Conservation (phyloP, 2,113 vertebrate species). For the Clarias magur region DNA sequence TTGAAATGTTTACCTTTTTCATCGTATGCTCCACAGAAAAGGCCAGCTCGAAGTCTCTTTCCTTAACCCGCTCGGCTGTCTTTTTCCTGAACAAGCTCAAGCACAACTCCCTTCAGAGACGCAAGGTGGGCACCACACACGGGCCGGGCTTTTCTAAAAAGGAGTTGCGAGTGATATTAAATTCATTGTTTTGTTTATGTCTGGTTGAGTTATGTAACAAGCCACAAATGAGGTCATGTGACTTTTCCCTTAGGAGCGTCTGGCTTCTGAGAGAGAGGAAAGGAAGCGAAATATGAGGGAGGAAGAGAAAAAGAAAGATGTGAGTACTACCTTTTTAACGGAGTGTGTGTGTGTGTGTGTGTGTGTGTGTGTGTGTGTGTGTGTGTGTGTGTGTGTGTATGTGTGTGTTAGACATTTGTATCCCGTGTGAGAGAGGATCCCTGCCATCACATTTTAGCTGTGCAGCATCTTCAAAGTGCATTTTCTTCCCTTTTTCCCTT, state of each 20-base stretch:
- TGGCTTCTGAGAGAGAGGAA: constrained; percentile 52
- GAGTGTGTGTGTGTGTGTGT: background rate
- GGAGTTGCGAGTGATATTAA: background rate
- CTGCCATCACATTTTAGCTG: background rate
- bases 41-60: constrained; percentile 56
- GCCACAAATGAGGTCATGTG: constrained; percentile 48
- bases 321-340: constrained; percentile 26
- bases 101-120: constrained; percentile 79
- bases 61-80: constrained; percentile 74
- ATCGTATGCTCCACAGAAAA: constrained; percentile 19
- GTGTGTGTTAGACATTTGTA: background rate
- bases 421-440: background rate
- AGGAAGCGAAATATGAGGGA: constrained; percentile 55
- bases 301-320: constrained; percentile 62
- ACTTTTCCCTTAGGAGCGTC: constrained; percentile 64
- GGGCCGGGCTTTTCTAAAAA: background rate
- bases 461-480: background rate
- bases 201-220: constrained; percentile 38
- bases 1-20: background rate
- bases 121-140: constrained; percentile 64
- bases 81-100: constrained; percentile 91
- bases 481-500: background rate
- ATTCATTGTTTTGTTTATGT: constrained; percentile 43
- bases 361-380: too few relatives aligned
- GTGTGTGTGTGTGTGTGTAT: too few relatives aligned